A percentile compares a stretch with the other conserved stretches of the same genome.
These are phyloP conservation scores for Branchipolynoe longqiensis DNA, from an alignment of 2,888 invertebrate genomes.

Conservation along the genomic window DNA sequence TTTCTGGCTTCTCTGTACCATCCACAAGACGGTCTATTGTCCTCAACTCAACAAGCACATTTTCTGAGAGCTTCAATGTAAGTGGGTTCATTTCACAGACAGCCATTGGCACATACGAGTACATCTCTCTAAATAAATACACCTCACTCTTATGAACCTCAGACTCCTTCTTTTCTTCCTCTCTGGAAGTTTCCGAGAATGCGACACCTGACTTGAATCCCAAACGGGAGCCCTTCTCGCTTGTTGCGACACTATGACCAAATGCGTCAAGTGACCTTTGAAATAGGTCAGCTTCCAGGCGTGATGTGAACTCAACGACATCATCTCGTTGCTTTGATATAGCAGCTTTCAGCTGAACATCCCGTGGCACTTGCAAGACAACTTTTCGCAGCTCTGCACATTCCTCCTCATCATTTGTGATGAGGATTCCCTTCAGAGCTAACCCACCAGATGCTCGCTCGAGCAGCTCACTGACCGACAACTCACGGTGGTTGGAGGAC, in stretches of 20 bases:
- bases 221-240: not conserved
- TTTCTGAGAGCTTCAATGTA: not conserved
- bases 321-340: constrained; percentile 19
- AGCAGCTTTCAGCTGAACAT: not conserved
- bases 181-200: not conserved
- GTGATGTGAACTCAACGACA: not conserved
- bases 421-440: constrained; percentile 19
- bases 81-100: constrained; percentile 26
- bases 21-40: not conserved
- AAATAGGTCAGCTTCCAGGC: constrained; percentile 14
- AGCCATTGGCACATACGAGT: constrained; percentile 12
- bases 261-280: constrained; percentile 6
- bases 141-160: not conserved
- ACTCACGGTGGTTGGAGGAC: not conserved
- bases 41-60: not conserved
- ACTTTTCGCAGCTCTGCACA: constrained; percentile 10
- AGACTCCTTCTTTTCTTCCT: constrained; percentile 17
- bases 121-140: constrained; percentile 21
- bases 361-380: not conserved
- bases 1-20: not conserved
- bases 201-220: not conserved
- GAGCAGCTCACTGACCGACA: constrained; percentile 7
- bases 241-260: constrained; percentile 31
- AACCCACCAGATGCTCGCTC: constrained; percentile 21
- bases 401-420: not conserved